phyloP scores from a whole-genome alignment of 1,140 invertebrate species.

The Anastrepha ludens region DNA sequence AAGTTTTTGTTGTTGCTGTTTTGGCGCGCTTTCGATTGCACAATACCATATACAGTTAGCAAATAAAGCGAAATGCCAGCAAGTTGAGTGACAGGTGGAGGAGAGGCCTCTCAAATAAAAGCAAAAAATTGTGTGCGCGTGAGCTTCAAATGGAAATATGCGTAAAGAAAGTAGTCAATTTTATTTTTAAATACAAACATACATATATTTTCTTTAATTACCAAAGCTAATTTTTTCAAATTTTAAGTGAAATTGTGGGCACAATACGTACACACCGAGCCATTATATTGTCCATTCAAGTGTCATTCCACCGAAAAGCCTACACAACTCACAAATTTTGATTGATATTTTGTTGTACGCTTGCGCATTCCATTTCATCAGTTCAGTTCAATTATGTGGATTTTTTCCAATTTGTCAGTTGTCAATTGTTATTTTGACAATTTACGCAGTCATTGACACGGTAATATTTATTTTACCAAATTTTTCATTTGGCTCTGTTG shows the following conservation, averaged over 20 bases:
- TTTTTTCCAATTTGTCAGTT: neutral
- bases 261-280: neutral
- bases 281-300: neutral
- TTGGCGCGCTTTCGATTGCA: neutral
- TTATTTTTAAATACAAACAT: neutral
- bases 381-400: neutral
- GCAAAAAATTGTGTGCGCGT: neutral
- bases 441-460: neutral
- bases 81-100: constrained; percentile 14
- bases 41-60: constrained; percentile 1
- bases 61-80: constrained; percentile 29
- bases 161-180: neutral
- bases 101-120: neutral
- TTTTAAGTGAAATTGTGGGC: neutral
- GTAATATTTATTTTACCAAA: neutral
- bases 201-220: neutral
- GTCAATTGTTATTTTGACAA: neutral
- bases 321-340: neutral
- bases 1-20: neutral
- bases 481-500: neutral
- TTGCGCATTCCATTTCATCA: neutral
- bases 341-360: neutral
- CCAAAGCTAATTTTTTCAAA: neutral
- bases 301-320: neutral
- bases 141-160: neutral